Evolutionary conservation across 2,888 invertebrate species (phyloP).

Genomic region (Orgyia antiqua): DNA sequence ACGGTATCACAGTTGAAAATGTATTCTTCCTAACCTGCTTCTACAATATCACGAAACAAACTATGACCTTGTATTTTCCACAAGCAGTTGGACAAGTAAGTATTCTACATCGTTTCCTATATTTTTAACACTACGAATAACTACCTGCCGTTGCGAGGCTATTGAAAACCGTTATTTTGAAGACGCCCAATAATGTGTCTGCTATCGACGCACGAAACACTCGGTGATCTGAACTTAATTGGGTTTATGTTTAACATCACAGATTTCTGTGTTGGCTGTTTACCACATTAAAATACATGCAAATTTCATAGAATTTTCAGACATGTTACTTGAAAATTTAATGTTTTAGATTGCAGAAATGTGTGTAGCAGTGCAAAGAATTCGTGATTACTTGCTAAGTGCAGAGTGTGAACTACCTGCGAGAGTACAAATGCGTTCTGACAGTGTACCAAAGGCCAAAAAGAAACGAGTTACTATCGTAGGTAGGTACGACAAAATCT

Average conservation of each 20-base stretch:
- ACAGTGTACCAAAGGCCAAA: constrained; percentile 16
- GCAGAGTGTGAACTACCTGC: constrained; percentile 55
- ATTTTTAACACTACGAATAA: too few relatives aligned
- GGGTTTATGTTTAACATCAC: too few relatives aligned
- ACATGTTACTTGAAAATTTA: too few relatives aligned
- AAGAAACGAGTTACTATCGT: constrained; percentile 60
- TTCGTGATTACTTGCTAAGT: constrained; percentile 58
- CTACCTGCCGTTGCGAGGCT: too few relatives aligned
- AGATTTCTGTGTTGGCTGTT: too few relatives aligned
- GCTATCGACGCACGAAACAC: too few relatives aligned
- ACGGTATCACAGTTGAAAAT: constrained; percentile 82
- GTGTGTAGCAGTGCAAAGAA: constrained; percentile 64
- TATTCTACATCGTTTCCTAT: not conserved
- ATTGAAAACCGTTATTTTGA: too few relatives aligned
- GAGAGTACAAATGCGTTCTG: constrained; percentile 37
- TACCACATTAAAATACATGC: too few relatives aligned
- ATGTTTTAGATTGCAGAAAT: constrained; percentile 69
- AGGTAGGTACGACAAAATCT: constrained; percentile 26
- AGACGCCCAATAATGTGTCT: too few relatives aligned
- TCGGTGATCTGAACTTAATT: too few relatives aligned
- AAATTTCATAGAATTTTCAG: too few relatives aligned
- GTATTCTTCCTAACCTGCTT: constrained; percentile 85
- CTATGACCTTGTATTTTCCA: constrained; percentile 85
- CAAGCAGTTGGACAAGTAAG: constrained; percentile 69
- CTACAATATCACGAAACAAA: constrained; percentile 84